Evolutionary conservation across 30 jellyfish, hydroid and myxozoan species (phyloP), one percentile per base, ranked within the genome.

Genomic region (Hydractinia echinata): DNA sequence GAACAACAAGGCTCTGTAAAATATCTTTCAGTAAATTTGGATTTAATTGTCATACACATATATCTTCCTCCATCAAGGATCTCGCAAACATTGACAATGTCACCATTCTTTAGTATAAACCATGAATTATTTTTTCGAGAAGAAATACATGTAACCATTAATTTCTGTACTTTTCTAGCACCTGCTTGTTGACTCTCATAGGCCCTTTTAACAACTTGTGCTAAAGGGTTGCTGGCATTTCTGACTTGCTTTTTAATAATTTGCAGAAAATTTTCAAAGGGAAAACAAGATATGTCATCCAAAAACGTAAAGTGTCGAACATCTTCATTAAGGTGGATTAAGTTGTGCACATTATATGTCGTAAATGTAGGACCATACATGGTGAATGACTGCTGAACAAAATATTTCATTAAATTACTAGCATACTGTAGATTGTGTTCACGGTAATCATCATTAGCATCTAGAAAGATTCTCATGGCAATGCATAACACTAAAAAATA

Each of bases 301-400:
- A 82, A 76, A 54, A 67, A 39, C 58, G 85, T n/a, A 72, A 62
- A 81, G 20, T 10, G 19, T 18, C 51, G 8, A 18, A 70, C 90
- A 71, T 72, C 86, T 55, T 54, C n/a, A n/a, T n/a, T 77, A 10
- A 82, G 72, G 54, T 82, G 85, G 44, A 83, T 52, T 9, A 83
- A 66, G 54, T 50, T 44, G 54, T 83, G 90, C 10, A 83, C 85
- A 83, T 83, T 83, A 55, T 83, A 83, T 15, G 76, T 81, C 54
- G 64, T 7, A 55, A 83, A 83, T 71, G 70, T 53, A 49, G 55
- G 70, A 71, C 90, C 89, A 67, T 82, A 82, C 51, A 82, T 48
- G 66, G 21, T 51, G 67, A 51, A 16, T 72, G 83, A 7, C 18
- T 73, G 71, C 49, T 51, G 70, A 21, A 83, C 90, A 71, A 83